phyloP scores from a whole-genome alignment of 2,888 invertebrate genomes.

The Parochlus steinenii region DNA sequence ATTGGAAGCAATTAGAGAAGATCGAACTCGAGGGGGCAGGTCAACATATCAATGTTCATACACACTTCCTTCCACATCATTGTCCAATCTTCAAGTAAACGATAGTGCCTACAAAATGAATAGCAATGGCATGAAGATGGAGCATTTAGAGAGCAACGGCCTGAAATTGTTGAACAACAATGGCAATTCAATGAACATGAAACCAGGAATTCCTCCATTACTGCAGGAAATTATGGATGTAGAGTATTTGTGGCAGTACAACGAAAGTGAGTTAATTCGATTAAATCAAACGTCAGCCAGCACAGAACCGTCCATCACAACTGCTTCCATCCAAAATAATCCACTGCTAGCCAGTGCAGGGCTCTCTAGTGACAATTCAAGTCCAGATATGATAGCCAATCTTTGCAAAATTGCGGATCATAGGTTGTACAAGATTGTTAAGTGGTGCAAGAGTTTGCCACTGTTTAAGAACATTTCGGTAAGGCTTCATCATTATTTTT shows the following conservation, averaged over 20 bases:
- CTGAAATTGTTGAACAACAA: too few relatives aligned
- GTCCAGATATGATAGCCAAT: slow-evolving; percentile 74
- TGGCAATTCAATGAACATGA: slow-evolving; percentile 8
- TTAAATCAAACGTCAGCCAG: slow-evolving; percentile 34
- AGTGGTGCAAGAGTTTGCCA: slow-evolving; percentile 95
- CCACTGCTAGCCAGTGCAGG: slow-evolving; percentile 38
- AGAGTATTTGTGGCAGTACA: slow-evolving; percentile 89
- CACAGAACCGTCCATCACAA: slow-evolving; percentile 19
- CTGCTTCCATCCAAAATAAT: slow-evolving; percentile 21
- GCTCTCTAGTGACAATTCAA: slow-evolving; percentile 40
- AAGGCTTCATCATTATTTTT: slow-evolving; percentile 22
- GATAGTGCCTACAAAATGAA: slow-evolving; percentile 5
- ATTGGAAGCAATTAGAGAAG: slow-evolving; percentile 89
- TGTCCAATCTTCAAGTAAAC: slow-evolving; percentile 1
- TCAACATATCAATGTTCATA: slow-evolving; percentile 94
- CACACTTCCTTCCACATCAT: slow-evolving; percentile 50
- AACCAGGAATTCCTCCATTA: slow-evolving; percentile 35
- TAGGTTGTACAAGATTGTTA: slow-evolving; percentile 89
- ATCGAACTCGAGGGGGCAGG: slow-evolving; percentile 85
- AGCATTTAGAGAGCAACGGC: slow-evolving; percentile 1
- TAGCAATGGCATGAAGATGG: slow-evolving; percentile 6
- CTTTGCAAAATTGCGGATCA: slow-evolving; percentile 91
- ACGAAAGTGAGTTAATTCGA: slow-evolving; percentile 59
- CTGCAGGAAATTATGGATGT: slow-evolving; percentile 87
- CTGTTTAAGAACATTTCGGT: slow-evolving; percentile 92